phyloP scores from a whole-genome alignment of 2,888 invertebrate species.

The Molanna angustata region DNA sequence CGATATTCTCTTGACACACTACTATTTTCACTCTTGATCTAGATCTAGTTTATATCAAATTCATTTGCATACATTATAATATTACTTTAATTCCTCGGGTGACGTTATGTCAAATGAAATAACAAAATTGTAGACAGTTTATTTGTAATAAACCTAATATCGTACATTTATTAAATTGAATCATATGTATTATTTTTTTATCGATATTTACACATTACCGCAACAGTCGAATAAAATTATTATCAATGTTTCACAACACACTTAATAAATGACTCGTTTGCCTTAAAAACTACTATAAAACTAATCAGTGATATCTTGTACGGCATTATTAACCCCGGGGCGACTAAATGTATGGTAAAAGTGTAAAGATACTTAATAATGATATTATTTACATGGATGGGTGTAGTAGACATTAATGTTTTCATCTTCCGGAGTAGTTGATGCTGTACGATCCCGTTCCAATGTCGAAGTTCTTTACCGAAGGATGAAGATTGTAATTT shows the following conservation, averaged over 20 bases:
- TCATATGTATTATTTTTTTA: too few species aligned
- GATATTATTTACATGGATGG: conserved; percentile 26
- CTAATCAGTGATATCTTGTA: conserved; percentile 16
- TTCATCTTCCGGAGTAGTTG: conserved; percentile 29
- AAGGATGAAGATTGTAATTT: conserved; percentile 65
- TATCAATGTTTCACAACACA: background rate
- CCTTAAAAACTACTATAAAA: conserved; percentile 19
- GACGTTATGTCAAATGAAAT: conserved; percentile 2
- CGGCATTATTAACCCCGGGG: conserved; percentile 9
- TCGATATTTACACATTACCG: background rate
- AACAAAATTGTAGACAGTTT: background rate
- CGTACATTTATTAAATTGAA: background rate
- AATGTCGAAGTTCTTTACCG: conserved; percentile 67
- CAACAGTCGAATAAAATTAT: too few species aligned
- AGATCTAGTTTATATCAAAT: too few species aligned
- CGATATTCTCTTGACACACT: too few species aligned
- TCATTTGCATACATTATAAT: too few species aligned
- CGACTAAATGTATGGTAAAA: conserved; percentile 3
- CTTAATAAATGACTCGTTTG: conserved; percentile 18
- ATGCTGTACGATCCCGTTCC: conserved; percentile 75
- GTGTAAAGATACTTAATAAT: conserved; percentile 11
- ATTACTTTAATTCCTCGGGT: too few species aligned
- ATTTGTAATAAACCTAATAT: background rate
- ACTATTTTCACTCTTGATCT: too few species aligned
- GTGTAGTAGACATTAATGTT: too few species aligned